Evolutionary conservation across 2,113 vertebrate genomes (phyloP).

Genomic region (Leptobrachium ailaonicum): DNA sequence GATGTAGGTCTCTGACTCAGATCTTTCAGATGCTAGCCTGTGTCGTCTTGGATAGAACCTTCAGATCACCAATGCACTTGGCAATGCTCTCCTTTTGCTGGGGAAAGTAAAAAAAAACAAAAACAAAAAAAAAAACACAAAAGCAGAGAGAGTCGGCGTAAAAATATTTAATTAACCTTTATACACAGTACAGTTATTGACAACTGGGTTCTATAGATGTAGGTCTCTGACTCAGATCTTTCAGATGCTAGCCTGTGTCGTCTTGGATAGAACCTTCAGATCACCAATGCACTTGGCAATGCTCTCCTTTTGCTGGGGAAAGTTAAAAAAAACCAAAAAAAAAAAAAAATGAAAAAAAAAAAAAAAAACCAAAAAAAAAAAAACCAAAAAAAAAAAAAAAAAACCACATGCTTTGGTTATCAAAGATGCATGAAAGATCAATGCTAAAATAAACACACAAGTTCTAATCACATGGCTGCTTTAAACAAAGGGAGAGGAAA

Average conservation of each 20-base stretch:
- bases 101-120: conserved; percentile 51
- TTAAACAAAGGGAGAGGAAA: too few species aligned
- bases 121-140: neutral
- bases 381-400: too few species aligned
- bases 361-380: neutral
- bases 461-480: too few species aligned
- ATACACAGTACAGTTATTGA: conserved; percentile 34
- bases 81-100: conserved; percentile 93
- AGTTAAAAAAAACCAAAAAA: neutral
- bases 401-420: too few species aligned
- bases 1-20: conserved; percentile 46
- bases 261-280: conserved; percentile 82
- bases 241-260: conserved; percentile 63
- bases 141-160: conserved; percentile 1
- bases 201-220: neutral
- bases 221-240: conserved; percentile 25
- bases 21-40: conserved; percentile 58
- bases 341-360: conserved; percentile 31
- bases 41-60: conserved; percentile 75
- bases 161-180: conserved; percentile 46
- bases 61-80: conserved; percentile 92
- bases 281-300: conserved; percentile 92
- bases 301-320: conserved; percentile 88
- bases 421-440: too few species aligned
- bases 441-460: too few species aligned